A percentile compares a stretch with the other conserved stretches of the same genome.
Evolutionary conservation across 1,140 invertebrate genomes (phyloP).

Genomic region (Sipha flava): DNA sequence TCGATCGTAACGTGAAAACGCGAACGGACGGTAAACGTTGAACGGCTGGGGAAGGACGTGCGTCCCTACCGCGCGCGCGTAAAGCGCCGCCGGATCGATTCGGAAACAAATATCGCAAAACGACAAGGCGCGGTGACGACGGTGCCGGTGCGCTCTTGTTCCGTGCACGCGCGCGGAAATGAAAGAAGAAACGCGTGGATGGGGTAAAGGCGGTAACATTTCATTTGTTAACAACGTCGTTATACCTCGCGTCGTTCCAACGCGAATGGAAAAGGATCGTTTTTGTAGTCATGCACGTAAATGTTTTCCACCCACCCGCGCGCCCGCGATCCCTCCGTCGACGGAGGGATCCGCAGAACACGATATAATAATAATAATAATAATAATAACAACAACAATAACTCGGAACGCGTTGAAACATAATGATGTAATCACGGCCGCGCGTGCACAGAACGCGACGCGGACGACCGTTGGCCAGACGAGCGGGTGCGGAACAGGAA

Average conservation of each 20-base stretch:
- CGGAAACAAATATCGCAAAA: neutral
- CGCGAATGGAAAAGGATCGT: neutral
- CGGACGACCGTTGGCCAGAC: neutral
- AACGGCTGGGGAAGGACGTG: too few relatives aligned
- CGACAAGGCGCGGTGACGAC: too few relatives aligned
- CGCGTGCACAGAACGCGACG: neutral
- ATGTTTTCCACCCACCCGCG: neutral
- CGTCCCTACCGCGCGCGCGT: too few relatives aligned
- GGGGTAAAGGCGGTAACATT: neutral
- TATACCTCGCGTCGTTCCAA: neutral
- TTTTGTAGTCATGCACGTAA: neutral
- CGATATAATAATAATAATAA: neutral
- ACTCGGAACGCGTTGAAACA: constrained; percentile 37
- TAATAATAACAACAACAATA: constrained; percentile 11
- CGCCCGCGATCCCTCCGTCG: neutral
- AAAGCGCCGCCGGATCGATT: neutral
- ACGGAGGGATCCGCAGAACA: neutral
- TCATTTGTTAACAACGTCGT: constrained; percentile 20
- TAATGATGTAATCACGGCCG: constrained; percentile 35
- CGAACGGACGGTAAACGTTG: too few relatives aligned
- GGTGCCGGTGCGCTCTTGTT: neutral
- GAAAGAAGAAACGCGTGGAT: neutral
- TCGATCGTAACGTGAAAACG: too few relatives aligned
- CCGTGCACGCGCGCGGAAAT: neutral
- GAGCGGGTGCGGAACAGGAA: neutral